Evolutionary conservation across 2,113 vertebrate species (phyloP).

Genomic region (Lepus europaeus): DNA sequence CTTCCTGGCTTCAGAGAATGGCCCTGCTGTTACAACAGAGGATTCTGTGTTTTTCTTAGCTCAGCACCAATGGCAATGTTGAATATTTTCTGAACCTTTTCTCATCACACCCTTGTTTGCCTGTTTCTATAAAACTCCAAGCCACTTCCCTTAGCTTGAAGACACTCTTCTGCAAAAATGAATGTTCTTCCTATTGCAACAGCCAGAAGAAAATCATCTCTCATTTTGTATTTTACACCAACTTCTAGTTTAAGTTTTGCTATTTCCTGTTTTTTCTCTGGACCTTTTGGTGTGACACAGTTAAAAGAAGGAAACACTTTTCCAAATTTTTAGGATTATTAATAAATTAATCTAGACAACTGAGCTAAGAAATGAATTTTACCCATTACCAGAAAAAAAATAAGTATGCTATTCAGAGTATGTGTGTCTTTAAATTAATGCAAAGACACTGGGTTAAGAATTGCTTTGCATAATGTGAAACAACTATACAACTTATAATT

Average conservation of each 20-base stretch:
- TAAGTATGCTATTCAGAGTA: neutral
- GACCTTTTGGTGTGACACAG: neutral
- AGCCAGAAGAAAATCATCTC: neutral
- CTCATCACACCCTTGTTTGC: too few species aligned
- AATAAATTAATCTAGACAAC: neutral
- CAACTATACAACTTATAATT: neutral
- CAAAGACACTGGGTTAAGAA: neutral
- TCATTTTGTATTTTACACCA: neutral
- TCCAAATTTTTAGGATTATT: neutral
- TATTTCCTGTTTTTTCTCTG: neutral
- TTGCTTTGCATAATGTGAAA: neutral
- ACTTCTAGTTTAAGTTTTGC: neutral
- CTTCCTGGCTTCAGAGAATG: neutral
- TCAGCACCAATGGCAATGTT: neutral
- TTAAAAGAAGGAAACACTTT: neutral
- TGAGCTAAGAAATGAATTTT: neutral
- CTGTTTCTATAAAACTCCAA: neutral
- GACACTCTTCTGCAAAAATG: neutral
- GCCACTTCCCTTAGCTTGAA: neutral
- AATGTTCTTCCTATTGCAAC: too few species aligned
- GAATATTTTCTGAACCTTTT: neutral
- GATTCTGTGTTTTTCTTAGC: neutral
- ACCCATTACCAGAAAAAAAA: neutral
- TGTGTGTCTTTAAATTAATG: neutral
- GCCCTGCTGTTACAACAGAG: neutral